phyloP scores from a whole-genome alignment of 1,140 invertebrate species.

The Tetragonula clypearis region DNA sequence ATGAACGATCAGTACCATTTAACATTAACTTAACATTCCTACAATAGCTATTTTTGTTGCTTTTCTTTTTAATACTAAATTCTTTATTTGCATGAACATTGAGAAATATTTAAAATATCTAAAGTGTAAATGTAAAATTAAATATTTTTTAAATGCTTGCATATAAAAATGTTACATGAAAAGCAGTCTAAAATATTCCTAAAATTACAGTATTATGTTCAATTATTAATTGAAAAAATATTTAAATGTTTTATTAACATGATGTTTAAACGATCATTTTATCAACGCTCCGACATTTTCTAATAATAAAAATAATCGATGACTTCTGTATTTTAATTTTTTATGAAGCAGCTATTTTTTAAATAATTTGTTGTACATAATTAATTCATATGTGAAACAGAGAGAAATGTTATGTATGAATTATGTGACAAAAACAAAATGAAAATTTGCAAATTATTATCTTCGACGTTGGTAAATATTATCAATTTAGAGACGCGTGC shows the following conservation, averaged over 20 bases:
- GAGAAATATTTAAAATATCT: not conserved
- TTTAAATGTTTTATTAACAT: too few relatives aligned
- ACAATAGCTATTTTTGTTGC: not conserved
- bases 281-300: conserved; percentile 29
- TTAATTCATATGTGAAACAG: not conserved
- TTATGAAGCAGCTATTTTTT: conserved; percentile 14
- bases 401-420: not conserved
- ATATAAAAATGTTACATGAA: not conserved
- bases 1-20: not conserved
- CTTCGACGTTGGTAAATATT: not conserved
- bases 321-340: not conserved
- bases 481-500: not conserved
- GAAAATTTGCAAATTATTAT: conserved; percentile 22
- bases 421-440: not conserved
- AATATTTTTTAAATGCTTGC: not conserved
- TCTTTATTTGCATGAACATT: not conserved
- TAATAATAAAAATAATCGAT: not conserved
- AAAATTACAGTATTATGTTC: conserved; percentile 36
- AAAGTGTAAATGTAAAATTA: not conserved
- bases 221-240: not conserved
- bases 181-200: not conserved
- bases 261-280: conserved; percentile 13
- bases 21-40: conserved; percentile 29
- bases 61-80: not conserved
- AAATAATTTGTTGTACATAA: conserved; percentile 23